Conservation (phyloP, 2,888 invertebrate genomes). For the Pegoplata infirma region DNA sequence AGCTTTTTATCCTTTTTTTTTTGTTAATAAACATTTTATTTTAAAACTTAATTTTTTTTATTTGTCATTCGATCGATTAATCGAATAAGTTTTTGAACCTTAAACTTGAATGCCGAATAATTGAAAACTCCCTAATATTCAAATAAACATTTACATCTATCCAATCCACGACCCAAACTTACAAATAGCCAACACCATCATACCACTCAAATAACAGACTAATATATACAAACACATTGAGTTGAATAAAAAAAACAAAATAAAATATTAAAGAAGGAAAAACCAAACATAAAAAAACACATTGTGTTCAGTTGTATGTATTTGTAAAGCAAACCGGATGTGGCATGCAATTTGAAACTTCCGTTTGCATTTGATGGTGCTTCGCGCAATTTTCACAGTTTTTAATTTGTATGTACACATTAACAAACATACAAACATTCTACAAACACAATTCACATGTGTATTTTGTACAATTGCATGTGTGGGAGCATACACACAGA, state of each 20-base stretch:
- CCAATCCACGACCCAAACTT: conserved; percentile 28
- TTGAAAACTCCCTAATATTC: too few relatives aligned
- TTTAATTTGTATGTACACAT: conserved; percentile 54
- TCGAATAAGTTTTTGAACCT: too few relatives aligned
- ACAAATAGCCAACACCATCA: conserved; percentile 44
- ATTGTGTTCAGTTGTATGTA: conserved; percentile 42
- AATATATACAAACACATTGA: conserved; percentile 34
- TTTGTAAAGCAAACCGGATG: conserved; percentile 60
- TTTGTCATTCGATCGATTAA: too few relatives aligned
- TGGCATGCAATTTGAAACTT: conserved; percentile 62
- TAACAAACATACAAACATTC: conserved; percentile 5
- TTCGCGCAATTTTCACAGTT: conserved; percentile 61
- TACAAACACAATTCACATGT: conserved; percentile 30
- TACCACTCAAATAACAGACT: conserved; percentile 45
- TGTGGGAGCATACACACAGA: too few relatives aligned
- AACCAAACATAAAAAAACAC: conserved; percentile 7
- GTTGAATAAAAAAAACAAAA: background rate
- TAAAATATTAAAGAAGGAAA: background rate
- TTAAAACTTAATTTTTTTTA: too few relatives aligned
- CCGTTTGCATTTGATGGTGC: conserved; percentile 61
- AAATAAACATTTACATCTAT: conserved; percentile 50
- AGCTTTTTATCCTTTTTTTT: too few relatives aligned
- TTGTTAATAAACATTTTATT: too few relatives aligned
- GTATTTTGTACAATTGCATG: conserved; percentile 48
- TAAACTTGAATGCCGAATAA: too few relatives aligned